Evolutionary conservation across 2,113 vertebrate species (phyloP).

Genomic region (Xenopus borealis): DNA sequence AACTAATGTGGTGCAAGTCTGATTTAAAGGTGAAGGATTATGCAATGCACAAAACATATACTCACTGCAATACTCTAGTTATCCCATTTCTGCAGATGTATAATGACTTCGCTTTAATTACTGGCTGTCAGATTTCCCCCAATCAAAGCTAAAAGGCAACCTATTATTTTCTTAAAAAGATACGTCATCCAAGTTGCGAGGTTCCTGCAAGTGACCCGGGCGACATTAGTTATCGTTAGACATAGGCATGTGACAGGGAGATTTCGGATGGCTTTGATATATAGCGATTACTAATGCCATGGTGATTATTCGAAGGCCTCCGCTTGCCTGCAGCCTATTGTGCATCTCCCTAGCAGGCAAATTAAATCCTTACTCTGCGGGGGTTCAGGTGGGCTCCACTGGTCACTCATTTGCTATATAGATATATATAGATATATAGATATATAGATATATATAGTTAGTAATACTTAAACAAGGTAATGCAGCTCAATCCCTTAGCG

Average conservation of each 20-base stretch:
- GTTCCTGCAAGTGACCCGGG: slow-evolving; percentile 11
- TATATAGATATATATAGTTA: too few relatives aligned
- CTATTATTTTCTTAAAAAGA: slow-evolving; percentile 41
- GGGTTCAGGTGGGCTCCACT: too few relatives aligned
- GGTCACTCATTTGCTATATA: too few relatives aligned
- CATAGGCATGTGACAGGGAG: not conserved
- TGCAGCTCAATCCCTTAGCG: too few relatives aligned
- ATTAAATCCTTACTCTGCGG: too few relatives aligned
- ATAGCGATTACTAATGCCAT: slow-evolving; percentile 4
- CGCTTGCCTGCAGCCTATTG: not conserved
- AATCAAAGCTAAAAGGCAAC: slow-evolving; percentile 26
- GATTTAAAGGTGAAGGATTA: too few relatives aligned
- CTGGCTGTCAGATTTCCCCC: slow-evolving; percentile 13
- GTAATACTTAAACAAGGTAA: too few relatives aligned
- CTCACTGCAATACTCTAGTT: too few relatives aligned
- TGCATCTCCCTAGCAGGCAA: not conserved
- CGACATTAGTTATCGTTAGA: slow-evolving; percentile 20
- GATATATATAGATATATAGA: too few relatives aligned
- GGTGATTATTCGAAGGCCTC: slow-evolving; percentile 1
- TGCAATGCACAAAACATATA: too few relatives aligned
- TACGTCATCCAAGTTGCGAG: slow-evolving; percentile 21
- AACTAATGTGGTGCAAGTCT: too few relatives aligned
- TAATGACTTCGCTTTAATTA: slow-evolving; percentile 20
- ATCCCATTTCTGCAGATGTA: too few relatives aligned
- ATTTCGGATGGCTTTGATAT: not conserved